Base-by-base conservation (phyloP, 2,888 invertebrate genomes). In the Thymelicus sylvestris region DNA sequence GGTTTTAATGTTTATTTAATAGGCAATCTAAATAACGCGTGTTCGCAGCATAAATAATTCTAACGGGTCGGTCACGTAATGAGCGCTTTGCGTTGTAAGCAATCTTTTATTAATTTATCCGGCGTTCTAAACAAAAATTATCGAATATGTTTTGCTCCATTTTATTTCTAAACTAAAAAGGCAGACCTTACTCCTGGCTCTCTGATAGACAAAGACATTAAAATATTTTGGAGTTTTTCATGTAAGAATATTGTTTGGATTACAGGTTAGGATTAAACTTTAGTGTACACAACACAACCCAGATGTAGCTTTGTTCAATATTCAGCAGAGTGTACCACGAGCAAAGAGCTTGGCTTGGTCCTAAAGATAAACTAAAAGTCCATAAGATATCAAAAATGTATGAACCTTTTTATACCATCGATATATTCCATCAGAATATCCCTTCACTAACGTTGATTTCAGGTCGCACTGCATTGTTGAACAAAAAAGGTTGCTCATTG, bases 401-500 rank as follows among this genome's bases (percentile, higher is more conserved):
- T 31, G 13, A 19, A 31, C 31, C 31, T 19, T 52, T 13, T 60
- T 24, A 24, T n/a, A 8, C 6, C 66, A 76, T 77, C 76, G 74
- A 75, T 69, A 71, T 69, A 67, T 38, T 39, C 52, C 55, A 15
- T n/a, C 13, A 8, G 19, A 72, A 47, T 10, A 5, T 12, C 74
- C 48, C 85, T 78, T 78, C 87, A 74, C 88, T 88, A 83, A 0
- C 76, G 80, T 84, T 82, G 82, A 83, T 86, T 89, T 83, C 69
- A 78, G 78, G 78, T 78, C 79, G 78, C 79, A 78, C 81, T 87
- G 88, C 87, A 86, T 79, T 76, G 83, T 77, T 77, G 77, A 80
- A 83, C 83, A 87, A 88, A 90, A 91, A 91, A 87, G 76, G 77
- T 74, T 75, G 77, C 81, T 88, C 89, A 90, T 91, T 89, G 86